These are phyloP conservation scores for Siniperca undulata DNA, from an alignment of 2,797 vertebrate genomes.

Conservation along the genomic window DNA sequence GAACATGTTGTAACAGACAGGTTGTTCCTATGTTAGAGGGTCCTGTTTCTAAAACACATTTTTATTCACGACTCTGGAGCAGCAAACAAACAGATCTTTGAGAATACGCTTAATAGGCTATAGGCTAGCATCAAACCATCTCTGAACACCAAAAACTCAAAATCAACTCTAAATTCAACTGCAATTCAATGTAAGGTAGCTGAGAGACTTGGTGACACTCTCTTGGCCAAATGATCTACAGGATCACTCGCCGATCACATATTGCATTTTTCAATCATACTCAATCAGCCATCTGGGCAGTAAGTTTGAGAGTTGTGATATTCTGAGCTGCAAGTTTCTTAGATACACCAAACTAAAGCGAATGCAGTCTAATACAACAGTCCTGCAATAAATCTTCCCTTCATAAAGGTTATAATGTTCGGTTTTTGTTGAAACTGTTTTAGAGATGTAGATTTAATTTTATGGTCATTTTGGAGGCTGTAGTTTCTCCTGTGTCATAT, in stretches of 20 bases:
- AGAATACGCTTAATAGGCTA: neutral
- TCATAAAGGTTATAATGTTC: neutral
- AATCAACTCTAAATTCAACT: neutral
- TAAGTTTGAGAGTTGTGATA: neutral
- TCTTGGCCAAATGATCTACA: neutral
- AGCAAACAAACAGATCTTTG: neutral
- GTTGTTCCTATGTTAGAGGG: neutral
- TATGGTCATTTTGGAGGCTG: neutral
- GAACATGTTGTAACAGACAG: conserved; percentile 2
- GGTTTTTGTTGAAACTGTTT: neutral
- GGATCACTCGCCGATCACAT: neutral
- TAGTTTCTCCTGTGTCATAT: neutral
- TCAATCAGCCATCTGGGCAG: neutral
- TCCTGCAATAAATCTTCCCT: neutral
- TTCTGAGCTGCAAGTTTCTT: neutral
- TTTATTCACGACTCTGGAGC: neutral
- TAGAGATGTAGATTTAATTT: neutral
- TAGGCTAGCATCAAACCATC: neutral
- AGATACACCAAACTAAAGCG: neutral
- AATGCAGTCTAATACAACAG: neutral
- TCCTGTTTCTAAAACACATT: neutral
- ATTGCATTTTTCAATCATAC: neutral
- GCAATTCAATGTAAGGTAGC: neutral
- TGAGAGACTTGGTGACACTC: neutral
- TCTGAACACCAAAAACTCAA: neutral